Base-by-base conservation (phyloP, 2,113 vertebrate species). In the Sinocyclocheilus anshuiensis region DNA sequence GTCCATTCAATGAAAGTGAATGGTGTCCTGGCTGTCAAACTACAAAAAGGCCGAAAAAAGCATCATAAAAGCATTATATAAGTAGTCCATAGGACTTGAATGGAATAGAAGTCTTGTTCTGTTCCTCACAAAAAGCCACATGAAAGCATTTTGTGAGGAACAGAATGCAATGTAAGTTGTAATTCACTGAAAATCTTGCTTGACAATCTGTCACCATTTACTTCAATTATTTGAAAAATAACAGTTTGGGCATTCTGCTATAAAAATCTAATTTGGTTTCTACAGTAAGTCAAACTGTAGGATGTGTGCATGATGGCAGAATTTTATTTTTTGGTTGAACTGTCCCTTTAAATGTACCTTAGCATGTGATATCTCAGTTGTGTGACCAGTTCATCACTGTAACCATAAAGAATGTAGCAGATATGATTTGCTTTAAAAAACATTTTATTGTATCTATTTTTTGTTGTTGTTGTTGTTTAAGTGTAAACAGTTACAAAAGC, bases 401-500 rank as follows among this genome's bases (percentile, higher is more conserved):
- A 18, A 81, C 55, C 53, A 2, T 26, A 29, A 77, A 55, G 6
- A 39, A n/a, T 42, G 5, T 29, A 13, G n/a, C 75, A 55, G 18
- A 77, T 77, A 53, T 16, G 42, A 77, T 55, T 77, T 42, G 3
- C 9, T 42, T 48, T 3, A 48, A 48, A 48, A 42, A n/a, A 36
- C 42, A 72, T 42, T 42, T 42, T 9, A 8, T 42, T 42, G 0
- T 42, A 42, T 42, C 42, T 42, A 42, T 42, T 42, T 42, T 42
- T 6, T 39, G n/a, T n/a, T n/a, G n/a, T n/a, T n/a, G n/a, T n/a
- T n/a, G n/a, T n/a, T n/a, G n/a, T n/a, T n/a, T n/a, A n/a, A 72
- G 84, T 71, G 57, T 75, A 81, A 87, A 77, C 82, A 29, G 77
- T 74, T 76, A 75, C 61, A 87, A 36, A 77, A 61, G 26, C 33